Percentiles rank a stretch among this genome's conserved stretches.
Evolutionary conservation across 2,797 vertebrate species (phyloP).

Genomic region (Acipenser transmontanus): DNA sequence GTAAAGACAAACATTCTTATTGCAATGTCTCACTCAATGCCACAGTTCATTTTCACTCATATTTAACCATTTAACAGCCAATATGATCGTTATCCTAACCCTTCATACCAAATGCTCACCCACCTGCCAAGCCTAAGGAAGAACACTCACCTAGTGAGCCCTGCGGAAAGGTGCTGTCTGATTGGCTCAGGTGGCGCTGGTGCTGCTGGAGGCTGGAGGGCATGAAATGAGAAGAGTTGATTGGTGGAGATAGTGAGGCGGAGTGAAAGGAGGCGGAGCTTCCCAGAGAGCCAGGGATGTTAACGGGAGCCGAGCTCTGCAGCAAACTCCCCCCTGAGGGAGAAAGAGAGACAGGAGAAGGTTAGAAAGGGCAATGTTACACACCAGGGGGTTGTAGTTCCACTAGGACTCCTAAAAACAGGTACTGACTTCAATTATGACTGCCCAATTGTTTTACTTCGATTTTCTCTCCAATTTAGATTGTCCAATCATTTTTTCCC

Average conservation of each 20-base stretch:
- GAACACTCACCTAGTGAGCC: constrained; percentile 80
- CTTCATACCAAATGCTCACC: too few species aligned
- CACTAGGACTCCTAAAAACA: neutral
- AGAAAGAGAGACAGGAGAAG: neutral
- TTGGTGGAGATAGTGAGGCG: constrained; percentile 88
- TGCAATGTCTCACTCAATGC: too few species aligned
- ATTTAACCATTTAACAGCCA: neutral
- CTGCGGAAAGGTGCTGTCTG: constrained; percentile 87
- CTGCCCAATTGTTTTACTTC: neutral
- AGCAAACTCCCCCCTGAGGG: constrained; percentile 81
- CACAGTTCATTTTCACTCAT: too few species aligned
- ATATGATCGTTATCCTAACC: too few species aligned
- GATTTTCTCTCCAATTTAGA: too few species aligned
- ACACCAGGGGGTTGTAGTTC: too few species aligned
- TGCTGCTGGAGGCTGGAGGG: constrained; percentile 76
- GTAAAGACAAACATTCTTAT: neutral
- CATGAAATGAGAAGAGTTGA: constrained; percentile 79
- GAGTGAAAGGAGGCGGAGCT: constrained; percentile 89
- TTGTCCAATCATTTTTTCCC: too few species aligned
- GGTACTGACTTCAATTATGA: neutral
- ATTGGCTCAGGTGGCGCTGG: constrained; percentile 53
- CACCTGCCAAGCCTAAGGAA: too few species aligned
- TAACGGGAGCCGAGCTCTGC: constrained; percentile 96
- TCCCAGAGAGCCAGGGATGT: constrained; percentile 92
- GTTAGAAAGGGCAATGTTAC: neutral